These are phyloP conservation scores for Anoncus sp. DNA, from an alignment of 2,888 invertebrate genomes.

Conservation along the genomic window DNA sequence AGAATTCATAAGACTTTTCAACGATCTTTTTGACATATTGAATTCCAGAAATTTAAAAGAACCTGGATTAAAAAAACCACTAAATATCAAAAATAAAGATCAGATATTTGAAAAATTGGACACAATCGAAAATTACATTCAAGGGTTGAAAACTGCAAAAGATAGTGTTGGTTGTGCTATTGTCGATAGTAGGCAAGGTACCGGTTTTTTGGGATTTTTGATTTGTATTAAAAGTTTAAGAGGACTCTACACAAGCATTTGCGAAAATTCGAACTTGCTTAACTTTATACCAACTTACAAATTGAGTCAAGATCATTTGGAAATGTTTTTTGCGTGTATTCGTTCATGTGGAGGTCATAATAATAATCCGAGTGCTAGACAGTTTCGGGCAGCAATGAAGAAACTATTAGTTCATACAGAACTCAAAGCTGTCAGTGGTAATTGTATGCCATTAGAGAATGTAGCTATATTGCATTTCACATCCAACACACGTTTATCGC, in stretches of 20 bases:
- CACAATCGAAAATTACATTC: constrained; percentile 1
- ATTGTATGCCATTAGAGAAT: constrained; percentile 31
- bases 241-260: not conserved
- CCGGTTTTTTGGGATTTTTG: constrained; percentile 2
- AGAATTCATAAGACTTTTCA: constrained; percentile 64
- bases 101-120: not conserved
- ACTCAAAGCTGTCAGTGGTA: constrained; percentile 6
- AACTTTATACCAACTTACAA: constrained; percentile 38
- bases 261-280: not conserved
- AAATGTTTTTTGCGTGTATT: constrained; percentile 36
- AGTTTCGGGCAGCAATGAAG: constrained; percentile 31
- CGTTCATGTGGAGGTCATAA: constrained; percentile 29
- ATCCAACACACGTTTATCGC: no score
- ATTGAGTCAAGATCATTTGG: constrained; percentile 33
- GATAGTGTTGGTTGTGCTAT: not conserved
- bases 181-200: not conserved
- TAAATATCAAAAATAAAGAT: not conserved
- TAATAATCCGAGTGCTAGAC: constrained; percentile 35
- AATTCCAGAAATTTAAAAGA: constrained; percentile 58
- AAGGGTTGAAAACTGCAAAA: not conserved
- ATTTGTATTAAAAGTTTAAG: constrained; percentile 2
- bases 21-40: constrained; percentile 69
- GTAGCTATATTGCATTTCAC: constrained; percentile 35
- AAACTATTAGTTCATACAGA: constrained; percentile 35
- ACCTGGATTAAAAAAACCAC: not conserved